Conservation (phyloP, 2,888 invertebrate species). For the Andrena camellia region DNA sequence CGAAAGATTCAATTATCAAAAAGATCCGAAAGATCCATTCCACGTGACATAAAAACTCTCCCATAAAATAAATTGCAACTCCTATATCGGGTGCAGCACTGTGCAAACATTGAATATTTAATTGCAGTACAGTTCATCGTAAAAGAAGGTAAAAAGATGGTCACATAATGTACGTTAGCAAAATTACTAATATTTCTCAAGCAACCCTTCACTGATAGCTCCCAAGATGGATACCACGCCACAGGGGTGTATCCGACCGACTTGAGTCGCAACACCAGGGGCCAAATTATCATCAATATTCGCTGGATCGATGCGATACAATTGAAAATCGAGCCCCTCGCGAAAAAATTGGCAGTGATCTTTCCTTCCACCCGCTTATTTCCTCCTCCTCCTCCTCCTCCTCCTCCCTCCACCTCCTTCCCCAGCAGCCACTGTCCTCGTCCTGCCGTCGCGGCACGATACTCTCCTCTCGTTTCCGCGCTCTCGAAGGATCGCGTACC, state of each 20-base stretch:
- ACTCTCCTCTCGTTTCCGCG: conserved; percentile 40
- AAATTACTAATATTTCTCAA: too few relatives aligned
- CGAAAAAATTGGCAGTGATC: conserved; percentile 65
- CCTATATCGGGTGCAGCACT: too few relatives aligned
- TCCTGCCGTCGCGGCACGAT: not conserved
- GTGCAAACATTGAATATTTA: too few relatives aligned
- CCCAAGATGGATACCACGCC: not conserved
- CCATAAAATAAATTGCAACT: too few relatives aligned
- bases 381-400: not conserved
- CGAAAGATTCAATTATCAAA: too few relatives aligned
- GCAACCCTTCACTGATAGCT: too few relatives aligned
- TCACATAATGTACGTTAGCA: too few relatives aligned
- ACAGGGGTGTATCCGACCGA: not conserved
- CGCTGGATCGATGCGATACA: conserved; percentile 44
- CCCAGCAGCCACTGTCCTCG: conserved; percentile 9
- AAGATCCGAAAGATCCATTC: too few relatives aligned
- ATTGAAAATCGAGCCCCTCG: conserved; percentile 51
- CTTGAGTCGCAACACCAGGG: not conserved
- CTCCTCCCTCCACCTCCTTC: conserved; percentile 21
- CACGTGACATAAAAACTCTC: too few relatives aligned
- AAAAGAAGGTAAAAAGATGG: too few relatives aligned
- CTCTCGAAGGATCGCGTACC: conserved; percentile 38
- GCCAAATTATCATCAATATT: conserved; percentile 37
- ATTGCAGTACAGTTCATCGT: too few relatives aligned
- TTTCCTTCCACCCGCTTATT: conserved; percentile 52